Conservation (phyloP, 2,888 invertebrate species). For the Tenthredo scrophulariae region DNA sequence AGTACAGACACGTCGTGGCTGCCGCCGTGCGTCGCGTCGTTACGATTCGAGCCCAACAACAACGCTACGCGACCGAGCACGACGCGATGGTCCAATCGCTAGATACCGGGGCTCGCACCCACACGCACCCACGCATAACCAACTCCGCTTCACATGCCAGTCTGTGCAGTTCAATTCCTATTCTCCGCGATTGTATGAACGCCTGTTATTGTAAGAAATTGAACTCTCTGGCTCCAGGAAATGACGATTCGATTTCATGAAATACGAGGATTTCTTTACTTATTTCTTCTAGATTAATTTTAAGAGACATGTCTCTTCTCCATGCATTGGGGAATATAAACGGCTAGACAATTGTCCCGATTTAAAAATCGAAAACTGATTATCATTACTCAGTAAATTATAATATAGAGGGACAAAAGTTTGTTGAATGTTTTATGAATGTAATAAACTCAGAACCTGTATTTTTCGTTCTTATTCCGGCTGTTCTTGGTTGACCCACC, state of each 20-base stretch:
- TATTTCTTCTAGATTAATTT: background rate
- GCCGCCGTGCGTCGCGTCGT: constrained; percentile 8
- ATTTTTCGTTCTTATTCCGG: background rate
- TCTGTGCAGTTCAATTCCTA: background rate
- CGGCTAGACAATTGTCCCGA: background rate
- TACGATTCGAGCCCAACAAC: background rate
- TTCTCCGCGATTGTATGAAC: background rate
- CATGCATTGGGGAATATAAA: background rate
- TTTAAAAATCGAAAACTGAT: background rate
- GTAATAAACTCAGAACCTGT: background rate
- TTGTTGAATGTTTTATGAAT: background rate
- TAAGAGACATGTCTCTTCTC: background rate
- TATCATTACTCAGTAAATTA: background rate
- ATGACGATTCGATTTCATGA: background rate
- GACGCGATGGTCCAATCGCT: background rate
- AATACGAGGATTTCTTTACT: background rate
- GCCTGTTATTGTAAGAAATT: background rate
- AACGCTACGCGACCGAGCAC: constrained; percentile 9
- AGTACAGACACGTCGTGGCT: background rate
- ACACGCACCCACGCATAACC: constrained; percentile 45
- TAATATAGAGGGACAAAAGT: background rate
- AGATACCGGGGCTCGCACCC: constrained; percentile 16
- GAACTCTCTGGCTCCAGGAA: background rate
- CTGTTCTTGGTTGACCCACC: constrained; percentile 28
- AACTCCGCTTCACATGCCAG: constrained; percentile 19